phyloP scores from a whole-genome alignment of 1,140 invertebrate species.

The Periplaneta americana region DNA sequence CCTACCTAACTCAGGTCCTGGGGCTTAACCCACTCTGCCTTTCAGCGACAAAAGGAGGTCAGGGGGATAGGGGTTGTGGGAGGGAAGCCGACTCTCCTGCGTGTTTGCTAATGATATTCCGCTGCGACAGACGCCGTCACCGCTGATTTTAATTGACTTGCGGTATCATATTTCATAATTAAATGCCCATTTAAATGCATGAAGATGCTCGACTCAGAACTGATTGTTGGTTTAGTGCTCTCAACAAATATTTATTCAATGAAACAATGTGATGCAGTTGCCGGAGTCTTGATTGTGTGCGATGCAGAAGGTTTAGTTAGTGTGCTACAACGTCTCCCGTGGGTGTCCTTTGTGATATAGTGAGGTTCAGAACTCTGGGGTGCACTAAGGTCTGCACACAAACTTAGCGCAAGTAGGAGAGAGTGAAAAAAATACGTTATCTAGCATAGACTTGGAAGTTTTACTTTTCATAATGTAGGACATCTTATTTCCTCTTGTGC shows the following conservation, averaged over 20 bases:
- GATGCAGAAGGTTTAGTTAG: no score
- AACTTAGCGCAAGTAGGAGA: no score
- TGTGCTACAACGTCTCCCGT: no score
- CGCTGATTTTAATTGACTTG: background rate
- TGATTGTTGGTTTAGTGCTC: background rate
- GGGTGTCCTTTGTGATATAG: no score
- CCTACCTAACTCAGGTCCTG: background rate
- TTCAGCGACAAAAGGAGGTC: background rate
- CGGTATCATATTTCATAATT: background rate
- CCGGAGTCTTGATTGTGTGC: background rate
- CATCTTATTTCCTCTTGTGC: no score
- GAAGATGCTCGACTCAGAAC: background rate
- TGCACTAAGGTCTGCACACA: no score
- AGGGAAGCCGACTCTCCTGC: background rate
- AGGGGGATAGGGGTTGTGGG: background rate
- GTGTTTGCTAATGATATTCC: background rate
- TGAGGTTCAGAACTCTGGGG: no score
- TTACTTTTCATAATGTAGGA: no score
- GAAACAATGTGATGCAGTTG: background rate
- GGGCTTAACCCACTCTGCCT: background rate
- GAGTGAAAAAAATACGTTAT: background rate
- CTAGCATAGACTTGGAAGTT: no score
- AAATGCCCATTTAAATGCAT: background rate
- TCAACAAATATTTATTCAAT: background rate
- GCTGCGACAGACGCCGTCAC: background rate